Base-by-base conservation (phyloP, 2,797 vertebrate species). In the Rhyacichthys aspro region DNA sequence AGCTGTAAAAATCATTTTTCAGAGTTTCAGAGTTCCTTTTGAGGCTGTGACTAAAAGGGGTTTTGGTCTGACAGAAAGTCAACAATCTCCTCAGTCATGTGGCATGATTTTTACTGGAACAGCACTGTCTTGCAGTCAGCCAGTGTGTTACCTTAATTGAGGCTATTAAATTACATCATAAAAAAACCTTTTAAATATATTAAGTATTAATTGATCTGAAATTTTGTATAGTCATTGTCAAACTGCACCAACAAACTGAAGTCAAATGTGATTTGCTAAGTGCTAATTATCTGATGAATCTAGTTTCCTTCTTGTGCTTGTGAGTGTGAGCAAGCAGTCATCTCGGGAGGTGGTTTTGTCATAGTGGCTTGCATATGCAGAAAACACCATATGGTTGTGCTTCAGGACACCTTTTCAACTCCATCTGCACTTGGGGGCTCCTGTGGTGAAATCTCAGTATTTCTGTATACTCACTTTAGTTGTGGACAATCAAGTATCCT, bases 331-430 rank as follows among this genome's bases (percentile, higher is more conserved):
- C 4, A 15, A 38, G 59, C 48, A 43, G 56, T 42, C 14, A 38
- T 18, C 28, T 52, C 37, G 48, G 57, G 33, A 47, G 19, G 39
- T 64, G 38, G 56, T 44, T 55, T 44, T 71, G 63, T 49, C 36
- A 67, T 57, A 58, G 60, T 76, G 74, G 59, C 63, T 72, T 63
- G 59, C 63, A 58, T 63, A 62, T 74, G 60, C 76, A 67, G 41
- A 67, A 77, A 85, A 67, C 69, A 74, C 68, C 84, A 86, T 80
- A 84, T 90, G 12, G 59, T 65, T 67, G 60, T 72, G 38, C 32
- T 19, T 58, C 28, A 59, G 14, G 61, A 81, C 72, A 70, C 68
- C 70, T 49, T 56, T 64, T 50, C 57, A 67, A 43, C 63, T 34
- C 65, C 69, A 74, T 78, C 79, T 81, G 72, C 61, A 71, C 45